Percentiles rank a stretch among this genome's conserved stretches.
Evolutionary conservation across 2,113 vertebrate species (phyloP).

Genomic region (Cyprinus carpio): DNA sequence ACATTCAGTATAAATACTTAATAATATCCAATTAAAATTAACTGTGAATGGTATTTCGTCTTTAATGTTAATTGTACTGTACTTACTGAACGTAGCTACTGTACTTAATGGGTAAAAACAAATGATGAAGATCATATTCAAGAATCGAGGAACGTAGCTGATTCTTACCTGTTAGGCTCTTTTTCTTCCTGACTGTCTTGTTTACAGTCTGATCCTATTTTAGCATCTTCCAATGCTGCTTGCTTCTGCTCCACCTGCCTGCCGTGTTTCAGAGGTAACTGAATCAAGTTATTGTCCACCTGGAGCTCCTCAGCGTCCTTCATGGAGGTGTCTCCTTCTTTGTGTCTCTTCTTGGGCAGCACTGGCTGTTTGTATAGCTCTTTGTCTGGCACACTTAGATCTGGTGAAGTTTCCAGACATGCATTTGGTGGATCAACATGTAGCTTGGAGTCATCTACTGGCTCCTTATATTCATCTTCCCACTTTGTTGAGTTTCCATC

Average conservation of each 20-base stretch:
- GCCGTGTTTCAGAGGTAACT: not conserved
- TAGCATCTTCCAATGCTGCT: not conserved
- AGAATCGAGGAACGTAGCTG: not conserved
- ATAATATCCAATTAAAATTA: too few relatives aligned
- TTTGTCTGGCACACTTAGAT: not conserved
- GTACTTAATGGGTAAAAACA: not conserved
- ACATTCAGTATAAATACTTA: too few relatives aligned
- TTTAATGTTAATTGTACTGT: too few relatives aligned
- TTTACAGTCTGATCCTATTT: not conserved
- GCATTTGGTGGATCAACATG: not conserved
- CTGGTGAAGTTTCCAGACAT: not conserved
- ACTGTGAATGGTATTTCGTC: too few relatives aligned
- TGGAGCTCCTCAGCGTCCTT: not conserved
- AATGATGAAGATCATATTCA: not conserved
- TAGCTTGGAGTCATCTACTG: too few relatives aligned
- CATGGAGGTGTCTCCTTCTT: not conserved
- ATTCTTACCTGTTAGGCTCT: constrained; percentile 30
- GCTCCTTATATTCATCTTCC: not conserved
- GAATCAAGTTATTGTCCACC: not conserved
- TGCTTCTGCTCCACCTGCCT: not conserved
- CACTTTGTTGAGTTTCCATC: not conserved
- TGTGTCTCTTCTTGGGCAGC: constrained; percentile 19
- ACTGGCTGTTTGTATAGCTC: constrained; percentile 1
- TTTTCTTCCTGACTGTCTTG: not conserved
- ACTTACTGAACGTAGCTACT: too few relatives aligned